Evolutionary conservation across 2,888 invertebrate genomes (phyloP), one percentile per base, ranked within the genome.

Genomic region (Agrilus cyanescens): DNA sequence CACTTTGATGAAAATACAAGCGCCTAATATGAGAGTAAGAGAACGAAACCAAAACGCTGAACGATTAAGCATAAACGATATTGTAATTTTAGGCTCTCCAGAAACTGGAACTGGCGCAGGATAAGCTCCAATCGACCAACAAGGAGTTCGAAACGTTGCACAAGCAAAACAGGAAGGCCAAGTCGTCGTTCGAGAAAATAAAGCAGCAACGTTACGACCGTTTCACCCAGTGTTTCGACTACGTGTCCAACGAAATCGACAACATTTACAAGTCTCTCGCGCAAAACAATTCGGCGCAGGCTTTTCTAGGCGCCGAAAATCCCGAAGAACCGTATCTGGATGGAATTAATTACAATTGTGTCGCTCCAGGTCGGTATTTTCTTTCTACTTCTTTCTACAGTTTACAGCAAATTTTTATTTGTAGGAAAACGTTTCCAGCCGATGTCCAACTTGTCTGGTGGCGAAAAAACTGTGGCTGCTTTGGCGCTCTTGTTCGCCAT

Each of bases 311-410:
- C 30, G 91, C 97, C 4, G 96, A 97, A 71, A 98, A 99, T 76
- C 94, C 95, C 0, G 98, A 98, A 70, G 98, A 99, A 70, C 98
- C 98, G 0, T 99, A 96, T 70, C 71, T 97, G 56, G 97, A 97
- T 71, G 98, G 98, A 47, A 88, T 98, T 53, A 95, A 94, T 70
- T 99, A 98, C 71, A 97, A 98, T 74, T 99, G 98, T 69, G 97
- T 99, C 38, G 98, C 98, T 18, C 98, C 98, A 7, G 25, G 25
- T 25, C 25, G 10, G 25, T 25, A 25, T 25, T 10, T n/a, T 2
- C 97, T 97, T 37, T n/a, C 44, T 46, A 34, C 32, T 42, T 37
- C 38, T 16, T 32, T 1, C 6, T 31, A 8, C 16, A n/a, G n/a
- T n/a, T n/a, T n/a, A n/a, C n/a, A n/a, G n/a, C n/a, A n/a, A n/a